Conservation (phyloP, 2,888 invertebrate genomes). For the Neocrepidodera transversa region DNA sequence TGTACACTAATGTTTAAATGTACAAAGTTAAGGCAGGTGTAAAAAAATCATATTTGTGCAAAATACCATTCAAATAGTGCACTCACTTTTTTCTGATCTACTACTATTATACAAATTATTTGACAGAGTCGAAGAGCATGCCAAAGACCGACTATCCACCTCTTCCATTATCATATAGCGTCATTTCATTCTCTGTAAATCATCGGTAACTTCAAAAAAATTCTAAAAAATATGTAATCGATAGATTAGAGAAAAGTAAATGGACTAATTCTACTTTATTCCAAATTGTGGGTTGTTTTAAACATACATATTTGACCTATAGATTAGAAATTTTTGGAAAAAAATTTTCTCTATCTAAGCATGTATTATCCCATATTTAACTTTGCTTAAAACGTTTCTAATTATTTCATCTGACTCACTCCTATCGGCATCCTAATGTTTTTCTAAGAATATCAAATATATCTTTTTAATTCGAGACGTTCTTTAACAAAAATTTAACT, state of each 20-base stretch:
- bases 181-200: not conserved
- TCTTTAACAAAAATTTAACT: conserved; percentile 20
- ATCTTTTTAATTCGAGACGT: not conserved
- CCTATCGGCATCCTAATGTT: not conserved
- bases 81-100: not conserved
- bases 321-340: not conserved
- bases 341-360: not conserved
- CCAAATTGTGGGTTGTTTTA: too few relatives aligned
- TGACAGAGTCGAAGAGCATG: too few relatives aligned
- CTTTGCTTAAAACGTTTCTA: not conserved
- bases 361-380: not conserved
- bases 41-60: conserved; percentile 2
- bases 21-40: conserved; percentile 18
- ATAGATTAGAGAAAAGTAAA: too few relatives aligned
- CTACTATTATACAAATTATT: too few relatives aligned
- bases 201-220: not conserved
- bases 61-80: not conserved
- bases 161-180: too few relatives aligned
- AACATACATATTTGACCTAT: too few relatives aligned
- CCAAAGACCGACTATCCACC: too few relatives aligned
- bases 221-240: too few relatives aligned
- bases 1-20: conserved; percentile 22
- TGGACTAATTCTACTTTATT: too few relatives aligned
- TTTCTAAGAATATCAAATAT: not conserved
- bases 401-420: not conserved